Evolutionary conservation across 2,797 vertebrate species (phyloP), one percentile per base, ranked within the genome.

Genomic region (Lateolabrax maculatus): DNA sequence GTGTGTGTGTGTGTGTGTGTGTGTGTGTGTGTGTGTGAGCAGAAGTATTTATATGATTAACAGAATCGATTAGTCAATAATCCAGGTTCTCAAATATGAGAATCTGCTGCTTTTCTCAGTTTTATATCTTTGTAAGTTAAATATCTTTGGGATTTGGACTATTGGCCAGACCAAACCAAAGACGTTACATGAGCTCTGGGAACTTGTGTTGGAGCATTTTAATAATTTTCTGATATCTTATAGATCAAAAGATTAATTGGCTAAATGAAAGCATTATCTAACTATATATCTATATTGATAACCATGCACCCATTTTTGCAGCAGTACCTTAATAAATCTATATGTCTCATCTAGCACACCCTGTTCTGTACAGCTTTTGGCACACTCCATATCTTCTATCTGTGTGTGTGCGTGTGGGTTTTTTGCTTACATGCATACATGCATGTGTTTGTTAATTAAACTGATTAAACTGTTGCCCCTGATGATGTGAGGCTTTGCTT

Each of bases 381-480:
- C 57, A 57, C 51, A 52, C 27, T 51, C 23, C 9, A 0, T 71
- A 58, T 76, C 68, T 82, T 75, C 41, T 71, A 43, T 79, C 27
- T 77, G 41, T 66, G 58, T 71, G 48, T 75, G 65, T 74, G 49
- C 80, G 71, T 53, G 51, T 43, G 43, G 13, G 31, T 49, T 34
- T 69, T 84, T 72, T 88, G 69, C 71, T 81, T 79, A 64, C 75
- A 79, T 80, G 79, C 75, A 62, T 58, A 75, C 79, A 83, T 74
- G 75, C 61, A 65, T 64, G 66, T 78, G 84, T 89, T 80, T 87
- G 70, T 90, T 83, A 89, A 89, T 85, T 88, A 80, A 81, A 84
- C 78, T 78, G 78, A 84, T 88, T 83, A 89, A 85, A 79, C 70
- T 75, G 72, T 83, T 78, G 68, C 77, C 81, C 81, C 75, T 80